Conservation (phyloP, 2,113 vertebrate species). For the Riparia riparia region DNA sequence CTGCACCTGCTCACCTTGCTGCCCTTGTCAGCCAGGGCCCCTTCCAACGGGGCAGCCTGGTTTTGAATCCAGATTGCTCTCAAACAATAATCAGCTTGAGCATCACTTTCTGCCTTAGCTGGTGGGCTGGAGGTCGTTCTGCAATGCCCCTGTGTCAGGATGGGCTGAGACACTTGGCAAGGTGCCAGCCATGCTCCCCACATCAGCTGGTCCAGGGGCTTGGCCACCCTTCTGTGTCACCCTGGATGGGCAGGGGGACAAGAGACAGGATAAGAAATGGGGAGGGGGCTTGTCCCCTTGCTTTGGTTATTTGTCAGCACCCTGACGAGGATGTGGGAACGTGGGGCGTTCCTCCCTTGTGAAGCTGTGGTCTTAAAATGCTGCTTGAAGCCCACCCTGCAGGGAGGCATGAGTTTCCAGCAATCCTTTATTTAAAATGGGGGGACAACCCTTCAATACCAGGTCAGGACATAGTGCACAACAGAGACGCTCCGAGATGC, state of each 20-base stretch:
- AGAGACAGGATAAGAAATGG: background rate
- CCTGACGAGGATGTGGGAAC: background rate
- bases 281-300: background rate
- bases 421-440: background rate
- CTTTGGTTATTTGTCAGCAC: background rate
- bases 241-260: background rate
- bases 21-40: background rate
- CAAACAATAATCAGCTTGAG: background rate
- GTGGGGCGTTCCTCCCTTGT: accelerated
- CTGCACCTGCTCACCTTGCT: background rate
- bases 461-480: background rate
- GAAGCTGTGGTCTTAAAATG: background rate
- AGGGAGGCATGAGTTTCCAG: background rate
- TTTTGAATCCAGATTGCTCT: background rate
- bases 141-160: accelerated
- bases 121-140: accelerated
- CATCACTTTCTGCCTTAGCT: background rate
- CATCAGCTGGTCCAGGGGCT: background rate
- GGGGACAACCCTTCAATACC: background rate
- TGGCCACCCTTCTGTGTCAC: background rate
- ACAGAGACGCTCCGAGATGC: background rate
- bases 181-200: background rate
- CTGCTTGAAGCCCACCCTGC: background rate
- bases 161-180: background rate
- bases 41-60: background rate